phyloP scores from a whole-genome alignment of 2,797 vertebrate genomes.

The Carduelis carduelis region DNA sequence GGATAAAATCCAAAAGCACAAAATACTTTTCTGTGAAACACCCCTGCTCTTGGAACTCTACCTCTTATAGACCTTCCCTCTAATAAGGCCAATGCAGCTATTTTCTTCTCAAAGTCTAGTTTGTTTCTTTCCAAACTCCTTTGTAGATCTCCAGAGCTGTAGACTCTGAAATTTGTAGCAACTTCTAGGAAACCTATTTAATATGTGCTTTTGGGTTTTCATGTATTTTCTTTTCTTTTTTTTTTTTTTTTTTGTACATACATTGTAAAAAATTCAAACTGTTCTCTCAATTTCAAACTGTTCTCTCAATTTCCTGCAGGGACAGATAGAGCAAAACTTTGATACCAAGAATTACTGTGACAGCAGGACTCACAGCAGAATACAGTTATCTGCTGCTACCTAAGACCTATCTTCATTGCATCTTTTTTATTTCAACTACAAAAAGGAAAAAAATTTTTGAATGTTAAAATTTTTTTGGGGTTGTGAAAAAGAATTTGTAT shows the following conservation, averaged over 20 bases:
- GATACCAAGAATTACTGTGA: not conserved
- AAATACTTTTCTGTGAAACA: not conserved
- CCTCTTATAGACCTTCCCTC: not conserved
- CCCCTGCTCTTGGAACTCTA: not conserved
- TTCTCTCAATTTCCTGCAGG: not conserved
- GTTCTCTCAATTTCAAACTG: not conserved
- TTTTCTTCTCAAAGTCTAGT: not conserved
- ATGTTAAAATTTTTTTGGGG: accelerated
- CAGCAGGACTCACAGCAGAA: not conserved
- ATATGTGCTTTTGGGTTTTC: not conserved
- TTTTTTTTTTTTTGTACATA: not conserved
- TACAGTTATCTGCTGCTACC: not conserved
- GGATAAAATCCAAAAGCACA: not conserved
- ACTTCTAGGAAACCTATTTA: not conserved
- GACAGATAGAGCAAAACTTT: not conserved
- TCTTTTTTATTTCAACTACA: not conserved
- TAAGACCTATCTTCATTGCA: not conserved
- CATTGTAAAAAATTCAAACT: not conserved
- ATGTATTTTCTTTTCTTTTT: not conserved
- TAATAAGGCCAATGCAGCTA: not conserved
- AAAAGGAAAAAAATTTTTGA: not conserved
- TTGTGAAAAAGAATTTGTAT: not conserved
- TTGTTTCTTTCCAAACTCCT: not conserved
- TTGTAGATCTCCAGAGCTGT: not conserved
- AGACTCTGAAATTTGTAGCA: not conserved